Evolutionary conservation across 2,113 vertebrate genomes (phyloP), one percentile per base, ranked within the genome.

Genomic region (Lophotis ruficrista): DNA sequence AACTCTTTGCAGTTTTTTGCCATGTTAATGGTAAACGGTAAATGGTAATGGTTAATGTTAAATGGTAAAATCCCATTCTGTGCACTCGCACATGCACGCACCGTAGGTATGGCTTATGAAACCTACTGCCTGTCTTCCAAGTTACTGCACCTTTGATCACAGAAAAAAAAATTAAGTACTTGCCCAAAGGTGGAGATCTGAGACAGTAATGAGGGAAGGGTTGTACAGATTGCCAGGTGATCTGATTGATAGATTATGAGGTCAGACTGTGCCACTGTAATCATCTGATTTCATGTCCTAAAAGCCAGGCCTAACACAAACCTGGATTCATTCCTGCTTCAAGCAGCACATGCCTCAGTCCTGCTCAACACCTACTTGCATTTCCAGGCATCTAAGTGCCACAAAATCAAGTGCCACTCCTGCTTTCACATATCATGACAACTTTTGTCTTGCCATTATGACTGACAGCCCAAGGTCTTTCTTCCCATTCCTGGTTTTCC

Each of bases 321-420:
- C 48, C n/a, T 77, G 60, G 58, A 94, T 93, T 83, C 56, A 81
- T 80, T 83, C 91, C 76, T 83, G 60, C 89, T 90, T 66, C 64
- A 70, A 65, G 68, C 41, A 93, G 28, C 72, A 77, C 51, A 27
- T 58, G 12, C 23, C 16, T 80, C 56, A 62, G 68, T 51, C 60
- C 56, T 73, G 14, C 76, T 61, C 9, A 7, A 83, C 6, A 8
- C 28, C 28, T 58, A 4, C 68, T 75, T 75, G 56, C 33, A 69
- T 31, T 60, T 89, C 35, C 60, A 71, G 20, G n/a, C 35, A 73
- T 87, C 69, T 83, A 81, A 90, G 81, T 78, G 72, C n/a, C 56
- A 66, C 30, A 77, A 73, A 90, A 95, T 51, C 60, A 56, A 35
- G 4, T 78, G 47, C 69, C 86, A 53, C 31, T 81, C 21, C 80